Percentiles rank a stretch among this genome's conserved stretches.
These are phyloP conservation scores for Caenorhabditis panamensis DNA, from an alignment of 2,888 invertebrate species.

Conservation along the genomic window DNA sequence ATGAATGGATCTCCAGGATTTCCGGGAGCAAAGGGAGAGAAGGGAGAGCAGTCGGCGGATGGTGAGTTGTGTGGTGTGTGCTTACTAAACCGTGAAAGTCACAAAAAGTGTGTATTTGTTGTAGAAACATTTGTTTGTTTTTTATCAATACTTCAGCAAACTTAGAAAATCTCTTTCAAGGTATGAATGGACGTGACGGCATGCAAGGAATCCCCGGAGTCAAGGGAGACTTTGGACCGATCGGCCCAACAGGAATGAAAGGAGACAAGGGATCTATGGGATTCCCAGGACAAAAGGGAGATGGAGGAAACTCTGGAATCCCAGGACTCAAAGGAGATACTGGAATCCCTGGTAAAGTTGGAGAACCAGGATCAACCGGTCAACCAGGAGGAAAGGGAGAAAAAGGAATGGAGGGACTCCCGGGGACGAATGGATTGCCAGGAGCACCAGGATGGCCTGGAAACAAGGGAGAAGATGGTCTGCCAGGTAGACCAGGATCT, in stretches of 20 bases:
- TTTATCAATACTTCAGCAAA: too few species aligned
- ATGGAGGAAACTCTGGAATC: constrained; percentile 65
- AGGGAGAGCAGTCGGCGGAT: constrained; percentile 67
- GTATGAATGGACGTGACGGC: constrained; percentile 68
- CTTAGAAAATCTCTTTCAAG: too few species aligned
- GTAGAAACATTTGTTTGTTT: neutral
- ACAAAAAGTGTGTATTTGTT: neutral
- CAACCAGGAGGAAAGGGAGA: constrained; percentile 71
- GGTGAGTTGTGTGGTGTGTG: constrained; percentile 36
- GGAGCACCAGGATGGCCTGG: constrained; percentile 77
- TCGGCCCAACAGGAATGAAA: constrained; percentile 75
- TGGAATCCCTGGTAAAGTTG: constrained; percentile 73
- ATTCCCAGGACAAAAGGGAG: constrained; percentile 75
- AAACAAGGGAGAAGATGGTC: constrained; percentile 75
- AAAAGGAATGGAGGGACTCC: constrained; percentile 72
- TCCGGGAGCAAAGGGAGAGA: constrained; percentile 71
- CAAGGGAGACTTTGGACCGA: constrained; percentile 73
- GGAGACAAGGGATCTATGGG: constrained; percentile 75
- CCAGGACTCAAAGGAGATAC: constrained; percentile 75
- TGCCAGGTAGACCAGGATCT: constrained; percentile 74
- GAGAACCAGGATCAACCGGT: constrained; percentile 70
- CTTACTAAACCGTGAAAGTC: too few species aligned
- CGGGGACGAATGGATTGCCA: constrained; percentile 69
- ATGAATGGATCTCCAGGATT: constrained; percentile 73
- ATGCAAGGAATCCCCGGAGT: constrained; percentile 75